These are phyloP conservation scores for Catostylus mosaicus DNA, from an alignment of 30 jellyfish, hydroid and myxozoan genomes.

Conservation along the genomic window DNA sequence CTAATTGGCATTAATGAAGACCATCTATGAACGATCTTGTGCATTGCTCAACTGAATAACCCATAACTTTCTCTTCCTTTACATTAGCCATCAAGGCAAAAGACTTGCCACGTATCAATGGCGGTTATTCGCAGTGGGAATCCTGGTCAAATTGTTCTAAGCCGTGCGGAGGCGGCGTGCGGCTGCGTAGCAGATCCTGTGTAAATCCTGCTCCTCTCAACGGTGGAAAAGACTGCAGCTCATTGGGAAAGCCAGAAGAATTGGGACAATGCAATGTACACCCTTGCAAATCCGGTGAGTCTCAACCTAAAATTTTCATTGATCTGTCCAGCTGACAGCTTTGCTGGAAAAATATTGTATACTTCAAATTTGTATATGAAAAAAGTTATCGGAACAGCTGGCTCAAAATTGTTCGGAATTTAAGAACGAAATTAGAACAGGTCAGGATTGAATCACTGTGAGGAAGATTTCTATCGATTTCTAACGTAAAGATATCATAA, in stretches of 20 bases:
- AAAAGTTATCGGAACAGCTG: too few species aligned
- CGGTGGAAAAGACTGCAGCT: constrained; percentile 81
- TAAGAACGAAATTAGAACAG: too few species aligned
- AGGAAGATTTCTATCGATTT: too few species aligned
- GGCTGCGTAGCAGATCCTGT: constrained; percentile 59
- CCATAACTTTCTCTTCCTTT: neutral
- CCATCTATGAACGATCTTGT: too few species aligned
- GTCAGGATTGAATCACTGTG: too few species aligned
- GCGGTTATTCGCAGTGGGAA: constrained; percentile 73
- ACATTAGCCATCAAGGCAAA: neutral
- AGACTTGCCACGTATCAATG: constrained; percentile 17
- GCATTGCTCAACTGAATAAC: neutral
- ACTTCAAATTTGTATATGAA: too few species aligned
- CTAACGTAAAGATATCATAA: too few species aligned
- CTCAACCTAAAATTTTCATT: too few species aligned
- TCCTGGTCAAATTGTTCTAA: constrained; percentile 76
- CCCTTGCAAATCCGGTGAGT: constrained; percentile 37
- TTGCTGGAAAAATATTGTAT: too few species aligned
- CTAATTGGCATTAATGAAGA: too few species aligned
- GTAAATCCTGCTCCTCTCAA: constrained; percentile 79
- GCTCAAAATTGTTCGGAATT: too few species aligned
- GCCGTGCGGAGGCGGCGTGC: constrained; percentile 81
- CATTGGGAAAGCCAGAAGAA: constrained; percentile 55
- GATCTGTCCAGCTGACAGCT: too few species aligned
- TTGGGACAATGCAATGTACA: constrained; percentile 30